Conservation (phyloP, 2,888 invertebrate genomes). For the Drosophila picticornis region DNA sequence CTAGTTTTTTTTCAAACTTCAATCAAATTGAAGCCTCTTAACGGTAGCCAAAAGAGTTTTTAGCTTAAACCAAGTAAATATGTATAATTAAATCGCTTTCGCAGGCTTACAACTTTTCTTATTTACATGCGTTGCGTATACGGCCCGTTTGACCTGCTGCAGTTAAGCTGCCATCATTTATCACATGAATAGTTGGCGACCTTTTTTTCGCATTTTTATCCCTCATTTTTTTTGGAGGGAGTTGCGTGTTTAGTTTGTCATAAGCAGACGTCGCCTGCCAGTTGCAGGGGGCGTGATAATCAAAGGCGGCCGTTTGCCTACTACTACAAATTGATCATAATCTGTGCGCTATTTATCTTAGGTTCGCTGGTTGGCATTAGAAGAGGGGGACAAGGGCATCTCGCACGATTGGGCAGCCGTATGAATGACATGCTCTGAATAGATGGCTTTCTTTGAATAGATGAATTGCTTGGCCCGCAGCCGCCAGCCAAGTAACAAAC, state of each 20-base stretch:
- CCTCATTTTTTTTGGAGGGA: not conserved
- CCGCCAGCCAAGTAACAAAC: slow-evolving; percentile 37
- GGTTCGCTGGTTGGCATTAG: slow-evolving; percentile 49
- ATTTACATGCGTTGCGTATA: slow-evolving; percentile 25
- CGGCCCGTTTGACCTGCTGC: slow-evolving; percentile 29
- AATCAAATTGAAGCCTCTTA: slow-evolving; percentile 26
- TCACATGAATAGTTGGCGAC: slow-evolving; percentile 52
- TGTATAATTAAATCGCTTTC: slow-evolving; percentile 24
- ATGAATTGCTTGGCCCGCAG: slow-evolving; percentile 78
- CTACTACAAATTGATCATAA: slow-evolving; percentile 81
- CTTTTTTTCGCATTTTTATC: slow-evolving; percentile 31
- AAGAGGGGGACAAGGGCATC: slow-evolving; percentile 67
- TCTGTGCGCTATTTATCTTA: slow-evolving; percentile 77
- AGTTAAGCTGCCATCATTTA: slow-evolving; percentile 50
- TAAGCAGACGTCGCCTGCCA: slow-evolving; percentile 69
- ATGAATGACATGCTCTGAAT: slow-evolving; percentile 78
- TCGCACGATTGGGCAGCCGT: slow-evolving; percentile 72
- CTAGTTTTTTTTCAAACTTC: not conserved
- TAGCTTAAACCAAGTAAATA: not conserved
- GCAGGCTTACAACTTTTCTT: slow-evolving; percentile 8
- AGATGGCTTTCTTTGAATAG: slow-evolving; percentile 77
- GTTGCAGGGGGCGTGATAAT: slow-evolving; percentile 65
- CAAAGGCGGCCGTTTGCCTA: slow-evolving; percentile 48
- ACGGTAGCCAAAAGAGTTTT: not conserved
- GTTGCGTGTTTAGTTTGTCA: slow-evolving; percentile 69